Conservation (phyloP, 92 coral and sea anemone genomes). For the Siderastrea radians region DNA sequence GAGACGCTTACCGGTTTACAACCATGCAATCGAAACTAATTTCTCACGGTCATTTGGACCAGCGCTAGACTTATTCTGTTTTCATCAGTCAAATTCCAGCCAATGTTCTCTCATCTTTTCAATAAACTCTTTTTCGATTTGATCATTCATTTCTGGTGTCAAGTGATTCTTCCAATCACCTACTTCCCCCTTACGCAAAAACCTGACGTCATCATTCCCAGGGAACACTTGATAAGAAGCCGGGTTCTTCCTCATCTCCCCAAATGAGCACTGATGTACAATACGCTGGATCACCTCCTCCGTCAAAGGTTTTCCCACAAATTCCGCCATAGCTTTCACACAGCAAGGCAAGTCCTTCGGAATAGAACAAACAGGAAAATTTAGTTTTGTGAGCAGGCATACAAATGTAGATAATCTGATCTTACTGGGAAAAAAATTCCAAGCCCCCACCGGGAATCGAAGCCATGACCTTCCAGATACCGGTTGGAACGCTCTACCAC, state of each 20-base stretch:
- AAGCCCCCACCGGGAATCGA: too few relatives aligned
- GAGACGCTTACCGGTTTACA: too few relatives aligned
- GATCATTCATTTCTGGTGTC: conserved; percentile 15
- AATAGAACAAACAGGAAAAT: neutral
- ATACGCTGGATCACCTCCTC: conserved; percentile 18
- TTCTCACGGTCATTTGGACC: too few relatives aligned
- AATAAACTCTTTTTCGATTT: neutral
- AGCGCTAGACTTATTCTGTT: neutral
- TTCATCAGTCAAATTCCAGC: neutral
- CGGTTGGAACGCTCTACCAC: too few relatives aligned
- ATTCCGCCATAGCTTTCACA: conserved; percentile 13
- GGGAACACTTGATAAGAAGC: conserved; percentile 14
- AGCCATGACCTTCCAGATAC: too few relatives aligned
- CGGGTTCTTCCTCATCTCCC: conserved; percentile 18
- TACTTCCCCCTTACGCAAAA: conserved; percentile 17
- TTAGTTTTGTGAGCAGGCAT: too few relatives aligned
- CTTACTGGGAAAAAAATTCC: too few relatives aligned
- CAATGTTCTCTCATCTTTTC: neutral
- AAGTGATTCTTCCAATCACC: conserved; percentile 42
- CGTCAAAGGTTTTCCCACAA: conserved; percentile 15
- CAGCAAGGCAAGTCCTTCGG: conserved; percentile 1
- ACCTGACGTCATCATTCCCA: neutral
- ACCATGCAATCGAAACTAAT: too few relatives aligned
- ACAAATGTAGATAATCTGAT: too few relatives aligned
- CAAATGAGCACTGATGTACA: conserved; percentile 28